Evolutionary conservation across 1,140 invertebrate species (phyloP).

Genomic region (Hyphantria cunea): DNA sequence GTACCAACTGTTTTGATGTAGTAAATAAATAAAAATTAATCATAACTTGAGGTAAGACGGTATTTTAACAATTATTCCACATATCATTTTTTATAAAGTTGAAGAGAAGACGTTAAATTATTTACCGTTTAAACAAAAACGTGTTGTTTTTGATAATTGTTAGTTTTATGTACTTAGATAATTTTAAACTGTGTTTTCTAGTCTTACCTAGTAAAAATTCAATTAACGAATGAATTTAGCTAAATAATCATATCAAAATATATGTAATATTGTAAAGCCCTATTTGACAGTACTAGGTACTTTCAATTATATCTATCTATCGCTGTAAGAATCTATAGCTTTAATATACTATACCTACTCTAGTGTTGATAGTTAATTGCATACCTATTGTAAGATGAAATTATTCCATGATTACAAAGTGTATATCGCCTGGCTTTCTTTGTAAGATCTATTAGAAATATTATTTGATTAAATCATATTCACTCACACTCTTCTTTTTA

Average conservation of each 20-base stretch:
- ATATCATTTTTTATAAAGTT: constrained; percentile 24
- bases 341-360: constrained; percentile 54
- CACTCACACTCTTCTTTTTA: constrained; percentile 11
- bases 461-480: constrained; percentile 29
- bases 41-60: neutral
- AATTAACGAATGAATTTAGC: constrained; percentile 36
- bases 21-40: constrained; percentile 9
- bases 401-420: constrained; percentile 35
- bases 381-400: constrained; percentile 35
- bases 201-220: constrained; percentile 15
- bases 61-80: neutral
- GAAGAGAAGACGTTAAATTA: neutral
- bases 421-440: constrained; percentile 47
- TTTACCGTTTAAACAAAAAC: constrained; percentile 17
- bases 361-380: constrained; percentile 36
- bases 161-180: constrained; percentile 10
- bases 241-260: constrained; percentile 53
- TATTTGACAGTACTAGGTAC: constrained; percentile 26
- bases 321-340: constrained; percentile 48
- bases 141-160: constrained; percentile 23
- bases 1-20: constrained; percentile 32
- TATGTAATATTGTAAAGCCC: constrained; percentile 21
- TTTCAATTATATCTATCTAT: constrained; percentile 22
- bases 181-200: constrained; percentile 16
- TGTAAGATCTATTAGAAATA: constrained; percentile 47